Conservation (phyloP, 2,888 invertebrate species). For the Pocota personata region DNA sequence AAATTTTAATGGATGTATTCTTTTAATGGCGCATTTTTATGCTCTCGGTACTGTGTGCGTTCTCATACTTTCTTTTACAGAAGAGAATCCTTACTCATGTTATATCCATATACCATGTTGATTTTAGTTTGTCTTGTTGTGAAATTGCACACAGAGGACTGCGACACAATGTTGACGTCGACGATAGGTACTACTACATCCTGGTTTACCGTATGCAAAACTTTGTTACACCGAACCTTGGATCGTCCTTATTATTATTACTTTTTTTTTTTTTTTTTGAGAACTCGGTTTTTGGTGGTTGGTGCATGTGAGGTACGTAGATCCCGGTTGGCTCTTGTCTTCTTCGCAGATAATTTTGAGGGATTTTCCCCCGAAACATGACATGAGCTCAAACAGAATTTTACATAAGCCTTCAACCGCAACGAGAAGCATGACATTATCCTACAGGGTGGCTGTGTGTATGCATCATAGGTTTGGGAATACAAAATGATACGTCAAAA, state of each 20-base stretch:
- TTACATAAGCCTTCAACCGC: slow-evolving; percentile 70
- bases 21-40: slow-evolving; percentile 62
- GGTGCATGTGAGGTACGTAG: slow-evolving; percentile 3
- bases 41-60: slow-evolving; percentile 14
- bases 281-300: neutral
- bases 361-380: slow-evolving; percentile 68
- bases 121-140: slow-evolving; percentile 36
- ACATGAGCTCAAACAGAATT: slow-evolving; percentile 71
- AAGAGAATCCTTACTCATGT: slow-evolving; percentile 34
- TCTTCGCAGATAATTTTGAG: slow-evolving; percentile 68
- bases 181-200: neutral
- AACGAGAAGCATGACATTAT: slow-evolving; percentile 47
- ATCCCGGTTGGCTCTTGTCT: slow-evolving; percentile 43
- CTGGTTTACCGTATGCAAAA: slow-evolving; percentile 47
- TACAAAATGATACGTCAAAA: slow-evolving; percentile 63
- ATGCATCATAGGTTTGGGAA: neutral
- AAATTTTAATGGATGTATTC: slow-evolving; percentile 62
- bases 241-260: neutral
- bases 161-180: slow-evolving; percentile 5
- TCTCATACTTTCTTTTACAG: slow-evolving; percentile 20
- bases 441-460: neutral
- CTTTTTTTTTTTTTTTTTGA: slow-evolving; percentile 4
- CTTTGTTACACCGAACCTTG: slow-evolving; percentile 52
- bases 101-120: slow-evolving; percentile 22
- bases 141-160: slow-evolving; percentile 11